Evolutionary conservation across 1,140 invertebrate species (phyloP).

Genomic region (Tetraneura akinire): DNA sequence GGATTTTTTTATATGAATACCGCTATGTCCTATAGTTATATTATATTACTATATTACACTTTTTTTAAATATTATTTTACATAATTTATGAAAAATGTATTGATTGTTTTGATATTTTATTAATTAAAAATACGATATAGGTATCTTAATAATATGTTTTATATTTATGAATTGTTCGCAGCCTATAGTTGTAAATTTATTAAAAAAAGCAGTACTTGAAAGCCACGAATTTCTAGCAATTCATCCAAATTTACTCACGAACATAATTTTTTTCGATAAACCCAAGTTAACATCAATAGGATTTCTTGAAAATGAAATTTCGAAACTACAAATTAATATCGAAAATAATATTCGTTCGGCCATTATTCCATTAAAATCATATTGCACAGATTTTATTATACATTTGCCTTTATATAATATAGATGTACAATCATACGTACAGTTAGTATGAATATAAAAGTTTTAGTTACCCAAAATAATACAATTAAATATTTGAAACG

Average conservation of each 20-base stretch:
- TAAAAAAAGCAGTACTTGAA: not conserved
- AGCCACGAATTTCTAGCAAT: not conserved
- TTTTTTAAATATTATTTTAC: no score
- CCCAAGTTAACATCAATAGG: conserved; percentile 7
- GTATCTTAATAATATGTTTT: not conserved
- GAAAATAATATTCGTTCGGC: not conserved
- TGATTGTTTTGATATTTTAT: no score
- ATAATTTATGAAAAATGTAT: no score
- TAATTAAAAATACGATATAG: no score
- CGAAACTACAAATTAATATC: not conserved
- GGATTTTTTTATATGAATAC: no score
- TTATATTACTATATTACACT: no score
- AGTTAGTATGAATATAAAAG: not conserved
- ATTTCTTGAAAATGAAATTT: not conserved
- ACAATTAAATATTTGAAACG: no score
- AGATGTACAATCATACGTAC: not conserved
- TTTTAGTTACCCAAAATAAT: no score
- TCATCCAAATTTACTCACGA: not conserved
- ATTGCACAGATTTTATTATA: not conserved
- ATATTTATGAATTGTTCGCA: not conserved
- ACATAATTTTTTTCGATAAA: not conserved
- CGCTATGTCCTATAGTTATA: no score
- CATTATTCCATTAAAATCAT: conserved; percentile 12
- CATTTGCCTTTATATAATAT: conserved; percentile 23
- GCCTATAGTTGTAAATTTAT: conserved; percentile 3